phyloP scores from a whole-genome alignment of 2,113 vertebrate species.

The Archilochus colubris region DNA sequence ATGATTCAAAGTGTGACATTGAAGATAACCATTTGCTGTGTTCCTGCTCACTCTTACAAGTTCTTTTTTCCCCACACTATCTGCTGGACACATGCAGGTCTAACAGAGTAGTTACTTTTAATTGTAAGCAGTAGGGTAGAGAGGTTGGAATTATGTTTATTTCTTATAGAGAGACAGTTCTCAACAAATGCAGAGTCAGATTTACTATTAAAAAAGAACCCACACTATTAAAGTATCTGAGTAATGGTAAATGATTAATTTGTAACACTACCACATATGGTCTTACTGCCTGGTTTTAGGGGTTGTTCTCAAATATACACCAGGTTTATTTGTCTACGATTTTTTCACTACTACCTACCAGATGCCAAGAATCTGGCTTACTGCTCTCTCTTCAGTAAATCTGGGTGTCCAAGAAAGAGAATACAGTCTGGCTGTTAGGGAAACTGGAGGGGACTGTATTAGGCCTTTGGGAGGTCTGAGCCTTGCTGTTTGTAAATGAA shows the following conservation, averaged over 20 bases:
- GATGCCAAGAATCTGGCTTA: not conserved
- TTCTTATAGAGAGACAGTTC: not conserved
- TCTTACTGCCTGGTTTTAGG: not conserved
- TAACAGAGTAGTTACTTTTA: not conserved
- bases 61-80: not conserved
- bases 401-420: not conserved
- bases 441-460: not conserved
- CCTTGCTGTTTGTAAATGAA: not conserved
- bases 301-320: not conserved
- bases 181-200: not conserved
- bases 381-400: not conserved
- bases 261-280: not conserved
- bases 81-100: not conserved
- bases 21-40: not conserved
- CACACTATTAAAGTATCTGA: not conserved
- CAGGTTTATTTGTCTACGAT: not conserved
- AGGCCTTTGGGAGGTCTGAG: not conserved
- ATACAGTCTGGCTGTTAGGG: fast-evolving
- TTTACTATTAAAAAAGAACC: not conserved
- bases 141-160: not conserved
- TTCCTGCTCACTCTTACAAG: not conserved
- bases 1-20: not conserved
- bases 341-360: not conserved
- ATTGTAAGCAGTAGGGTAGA: not conserved
- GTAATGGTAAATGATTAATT: not conserved